Evolutionary conservation across 2,888 invertebrate species (phyloP).

Genomic region (Eledona agricola): DNA sequence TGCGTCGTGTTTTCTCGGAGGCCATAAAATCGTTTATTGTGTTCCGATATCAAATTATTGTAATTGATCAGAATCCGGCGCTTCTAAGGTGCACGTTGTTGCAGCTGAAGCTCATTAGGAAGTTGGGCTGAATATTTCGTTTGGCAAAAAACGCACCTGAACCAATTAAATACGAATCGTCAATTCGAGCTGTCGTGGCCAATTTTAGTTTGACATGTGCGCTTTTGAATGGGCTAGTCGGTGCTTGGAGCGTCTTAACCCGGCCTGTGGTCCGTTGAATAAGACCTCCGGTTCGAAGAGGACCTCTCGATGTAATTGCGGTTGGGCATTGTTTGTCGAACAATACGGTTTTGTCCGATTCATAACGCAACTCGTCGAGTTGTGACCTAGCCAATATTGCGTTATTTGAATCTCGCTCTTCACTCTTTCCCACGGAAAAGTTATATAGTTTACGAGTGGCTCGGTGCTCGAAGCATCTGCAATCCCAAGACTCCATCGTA

Average conservation of each 20-base stretch:
- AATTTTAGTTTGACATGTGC: constrained; percentile 30
- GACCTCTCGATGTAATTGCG: constrained; percentile 14
- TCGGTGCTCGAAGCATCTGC: constrained; percentile 38
- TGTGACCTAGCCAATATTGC: constrained; percentile 29
- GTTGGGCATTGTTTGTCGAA: constrained; percentile 12
- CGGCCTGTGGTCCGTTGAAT: too few species aligned
- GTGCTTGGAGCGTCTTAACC: too few species aligned
- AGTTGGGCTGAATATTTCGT: constrained; percentile 4
- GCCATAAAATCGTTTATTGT: constrained; percentile 25
- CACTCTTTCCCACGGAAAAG: constrained; percentile 30
- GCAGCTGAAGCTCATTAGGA: constrained; percentile 15
- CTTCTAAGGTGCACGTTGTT: too few species aligned
- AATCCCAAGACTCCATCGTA: constrained; percentile 40
- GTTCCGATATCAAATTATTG: constrained; percentile 14
- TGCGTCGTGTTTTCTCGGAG: constrained; percentile 22
- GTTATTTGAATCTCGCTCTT: constrained; percentile 31
- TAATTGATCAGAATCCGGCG: constrained; percentile 13
- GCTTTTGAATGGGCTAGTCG: too few species aligned
- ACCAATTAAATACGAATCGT: constrained; percentile 6
- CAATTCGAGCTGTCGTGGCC: constrained; percentile 23
- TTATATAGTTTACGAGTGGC: constrained; percentile 33
- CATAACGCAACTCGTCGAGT: constrained; percentile 13
- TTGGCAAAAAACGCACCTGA: constrained; percentile 11
- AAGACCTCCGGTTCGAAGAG: constrained; percentile 6
- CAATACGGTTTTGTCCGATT: constrained; percentile 19